Evolutionary conservation across 2,888 invertebrate genomes (phyloP).

Genomic region (Aporophyla nigra): DNA sequence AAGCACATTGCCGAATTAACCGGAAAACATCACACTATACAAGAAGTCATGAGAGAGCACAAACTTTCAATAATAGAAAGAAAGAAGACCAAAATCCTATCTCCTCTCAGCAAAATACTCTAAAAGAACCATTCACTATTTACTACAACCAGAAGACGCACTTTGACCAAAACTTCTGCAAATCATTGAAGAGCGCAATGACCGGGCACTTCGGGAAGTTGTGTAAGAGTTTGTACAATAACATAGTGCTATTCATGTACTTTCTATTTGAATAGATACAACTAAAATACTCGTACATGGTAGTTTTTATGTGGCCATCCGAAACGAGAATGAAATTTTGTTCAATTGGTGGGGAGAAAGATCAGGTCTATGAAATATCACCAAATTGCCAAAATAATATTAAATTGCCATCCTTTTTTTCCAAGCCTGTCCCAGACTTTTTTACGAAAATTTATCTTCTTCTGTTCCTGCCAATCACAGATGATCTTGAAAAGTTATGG

Average conservation of each 20-base stretch:
- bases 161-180: conserved; percentile 29
- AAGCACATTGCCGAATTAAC: not conserved
- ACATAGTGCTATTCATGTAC: conserved; percentile 40
- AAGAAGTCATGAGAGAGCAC: not conserved
- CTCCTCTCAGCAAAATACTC: not conserved
- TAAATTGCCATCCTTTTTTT: not conserved
- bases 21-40: not conserved
- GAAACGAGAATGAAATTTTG: conserved; percentile 4
- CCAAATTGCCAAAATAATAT: not conserved
- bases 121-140: not conserved
- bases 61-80: not conserved
- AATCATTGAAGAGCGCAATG: conserved; percentile 47
- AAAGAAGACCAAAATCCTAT: not conserved
- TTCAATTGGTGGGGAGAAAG: not conserved
- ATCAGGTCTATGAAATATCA: not conserved
- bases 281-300: conserved; percentile 3
- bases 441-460: too few species aligned
- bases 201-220: conserved; percentile 32
- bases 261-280: conserved; percentile 58
- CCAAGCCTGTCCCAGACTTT: not conserved
- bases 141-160: not conserved
- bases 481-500: too few species aligned
- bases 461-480: too few species aligned
- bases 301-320: conserved; percentile 28
- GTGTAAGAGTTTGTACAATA: conserved; percentile 41